Evolutionary conservation across 30 jellyfish, hydroid and myxozoan species (phyloP).

Genomic region (Turritopsis dohrnii): DNA sequence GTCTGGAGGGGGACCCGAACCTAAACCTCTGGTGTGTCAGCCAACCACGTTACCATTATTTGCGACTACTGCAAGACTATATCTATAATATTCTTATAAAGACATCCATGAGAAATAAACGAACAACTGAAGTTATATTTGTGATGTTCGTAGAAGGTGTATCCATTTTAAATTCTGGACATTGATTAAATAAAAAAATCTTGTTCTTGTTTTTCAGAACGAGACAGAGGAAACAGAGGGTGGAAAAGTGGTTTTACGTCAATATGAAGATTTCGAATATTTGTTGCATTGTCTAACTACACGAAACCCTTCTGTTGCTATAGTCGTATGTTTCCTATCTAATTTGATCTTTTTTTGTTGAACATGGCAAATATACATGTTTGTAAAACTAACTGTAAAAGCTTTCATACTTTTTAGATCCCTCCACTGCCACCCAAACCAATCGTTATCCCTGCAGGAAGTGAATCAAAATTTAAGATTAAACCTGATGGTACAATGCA

Average conservation of each 20-base stretch:
- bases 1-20: too few species aligned
- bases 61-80: too few species aligned
- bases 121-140: too few species aligned
- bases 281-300: slow-evolving; percentile 61
- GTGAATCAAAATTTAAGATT: slow-evolving; percentile 59
- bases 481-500: slow-evolving; percentile 36
- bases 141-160: too few species aligned
- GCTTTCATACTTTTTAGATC: slow-evolving; percentile 27
- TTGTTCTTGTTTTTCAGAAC: slow-evolving; percentile 33
- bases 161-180: too few species aligned
- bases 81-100: too few species aligned
- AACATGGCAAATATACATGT: background rate
- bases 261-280: slow-evolving; percentile 85
- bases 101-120: too few species aligned
- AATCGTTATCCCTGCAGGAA: slow-evolving; percentile 47
- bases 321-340: slow-evolving; percentile 48
- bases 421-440: slow-evolving; percentile 78
- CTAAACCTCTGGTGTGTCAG: too few species aligned
- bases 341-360: background rate
- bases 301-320: slow-evolving; percentile 45
- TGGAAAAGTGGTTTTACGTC: slow-evolving; percentile 81
- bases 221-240: slow-evolving; percentile 50
- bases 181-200: too few species aligned
- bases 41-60: too few species aligned
- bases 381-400: background rate